Evolutionary conservation across 2,888 invertebrate genomes (phyloP), one percentile per base, ranked within the genome.

Genomic region (Acleris laterana): DNA sequence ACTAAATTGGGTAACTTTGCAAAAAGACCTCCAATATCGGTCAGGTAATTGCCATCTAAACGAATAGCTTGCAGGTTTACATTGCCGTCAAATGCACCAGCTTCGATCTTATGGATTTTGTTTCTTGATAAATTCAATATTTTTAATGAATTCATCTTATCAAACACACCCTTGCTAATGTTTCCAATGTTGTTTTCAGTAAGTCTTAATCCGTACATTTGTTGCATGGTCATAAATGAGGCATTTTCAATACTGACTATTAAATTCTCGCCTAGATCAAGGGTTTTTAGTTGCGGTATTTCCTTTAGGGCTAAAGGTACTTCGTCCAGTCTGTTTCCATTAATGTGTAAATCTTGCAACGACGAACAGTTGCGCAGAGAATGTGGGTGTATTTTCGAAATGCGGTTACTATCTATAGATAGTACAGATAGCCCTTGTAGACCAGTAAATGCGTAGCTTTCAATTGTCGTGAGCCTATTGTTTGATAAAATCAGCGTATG

Each of bases 191-290:
- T 95, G 85, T 98, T 98, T 88, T 97, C 96, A 32, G 97, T 97
- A 68, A 98, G 89, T 77, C 97, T 94, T 67, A 98, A 91, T 22
- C 97, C 96, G 79, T 96, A 96, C 83, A 98, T 94, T 79, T 96
- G 96, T 76, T 95, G 94, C 94, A 98, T 94, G 73, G 95, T 95
- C 83, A 95, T 94, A 80, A 98, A 96, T n/a, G 96, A 96, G 65
- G 96, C 95, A 82, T 96, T 96, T 75, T 95, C 95, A 76, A 98
- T 94, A 74, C 94, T 94, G 60, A 95, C 94, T 77, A 98, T 96
- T 79, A 96, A 95, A 88, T 98, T 98, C 89, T 97, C 96, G 32
- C 97, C 97, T 73, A 98, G 93, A 87, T 97, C 97, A 69, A 98
- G 91, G 20, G 96, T 96, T 85, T 96, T 96, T 68, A 98, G 88